Evolutionary conservation across 2,113 vertebrate genomes (phyloP), one percentile per base, ranked within the genome.

Genomic region (Leucopternis melanops): DNA sequence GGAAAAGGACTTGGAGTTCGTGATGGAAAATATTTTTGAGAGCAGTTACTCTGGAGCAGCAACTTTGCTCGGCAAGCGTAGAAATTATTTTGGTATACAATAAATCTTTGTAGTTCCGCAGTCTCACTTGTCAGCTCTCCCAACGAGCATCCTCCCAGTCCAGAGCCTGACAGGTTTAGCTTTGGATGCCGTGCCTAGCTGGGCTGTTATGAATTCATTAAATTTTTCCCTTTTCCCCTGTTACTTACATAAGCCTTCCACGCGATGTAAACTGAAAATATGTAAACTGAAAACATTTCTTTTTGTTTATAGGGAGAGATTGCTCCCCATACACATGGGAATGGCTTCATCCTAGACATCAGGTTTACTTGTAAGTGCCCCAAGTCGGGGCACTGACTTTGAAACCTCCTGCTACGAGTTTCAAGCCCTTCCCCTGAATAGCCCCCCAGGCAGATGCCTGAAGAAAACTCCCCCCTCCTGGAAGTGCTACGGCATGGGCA

Each of bases 1-100:
- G 92, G 32, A 69, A 94, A 79, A 12, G 54, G 26, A 87, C 91
- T 96, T 96, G 97, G 97, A 97, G 78, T 17, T 58, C 83, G 34
- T 0, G 1, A 66, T 66, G 94, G 94, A 97, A 97, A 97, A 96
- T 97, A 40, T 69, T 87, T 92, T 36, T 57, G 92, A 79, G 81
- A 42, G 77, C 86, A 87, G 69, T 92, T 73, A 74, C 78, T 85
- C 89, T 32, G 2, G 88, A 88, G 92, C 83, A 94, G 94, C 81
- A 85, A 26, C 16, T 87, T 88, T 81, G 86, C 89, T 94, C 91
- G 65, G 91, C 73, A 42, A 92, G 89, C 38, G 6, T 58, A 50
- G 81, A 91, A 89, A 96, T 95, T 75, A n/a, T 87, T 85, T 27
- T 4, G 22, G 91, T 80, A 18, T 81, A 59, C 92, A 66, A 91